Evolutionary conservation across 2,797 vertebrate species (phyloP), one percentile per base, ranked within the genome.

Genomic region (Enteromius thamalakanensis): DNA sequence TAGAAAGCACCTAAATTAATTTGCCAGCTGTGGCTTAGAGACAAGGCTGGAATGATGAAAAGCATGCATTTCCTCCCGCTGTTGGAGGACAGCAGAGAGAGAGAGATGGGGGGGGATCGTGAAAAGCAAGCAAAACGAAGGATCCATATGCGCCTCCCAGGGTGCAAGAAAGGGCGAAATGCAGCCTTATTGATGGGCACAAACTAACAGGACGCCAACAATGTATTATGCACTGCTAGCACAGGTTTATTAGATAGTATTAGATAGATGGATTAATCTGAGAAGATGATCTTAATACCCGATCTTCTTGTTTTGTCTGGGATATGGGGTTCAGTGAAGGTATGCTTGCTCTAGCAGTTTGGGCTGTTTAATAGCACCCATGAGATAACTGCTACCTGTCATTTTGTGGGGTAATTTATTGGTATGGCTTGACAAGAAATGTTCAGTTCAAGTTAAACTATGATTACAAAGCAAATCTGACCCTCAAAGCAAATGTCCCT

Each of bases 11-110:
- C 45, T 62, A 82, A 88, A 90, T 89, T 79, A 83, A 87, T 87
- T 89, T 87, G 49, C 88, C 87, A 89, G 85, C 84, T 88, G 88
- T 58, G 78, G 81, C 81, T 58, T 65, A 84, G 70, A 84, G 75
- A 80, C 83, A 70, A 37, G 76, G 21, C 60, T 49, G 76, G 83
- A 84, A 85, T 84, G 76, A 84, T 80, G 80, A 88, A 84, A 85
- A 88, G 70, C 75, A 68, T 45, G 84, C 64, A 55, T 82, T 85
- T 86, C 81, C 79, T 74, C 45, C 60, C 15, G 47, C 70, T 67
- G 58, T 69, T 72, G 64, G 49, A 82, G 29, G 70, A 72, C 37
- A 29, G 37, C 23, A 51, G 58, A 79, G 68, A 58, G 42, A 71
- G 47, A 32, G 45, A 47, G 45, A 47, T 12, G 45, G 3, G 12